Conservation (phyloP, 2,797 vertebrate genomes). For the Botia kubotai region DNA sequence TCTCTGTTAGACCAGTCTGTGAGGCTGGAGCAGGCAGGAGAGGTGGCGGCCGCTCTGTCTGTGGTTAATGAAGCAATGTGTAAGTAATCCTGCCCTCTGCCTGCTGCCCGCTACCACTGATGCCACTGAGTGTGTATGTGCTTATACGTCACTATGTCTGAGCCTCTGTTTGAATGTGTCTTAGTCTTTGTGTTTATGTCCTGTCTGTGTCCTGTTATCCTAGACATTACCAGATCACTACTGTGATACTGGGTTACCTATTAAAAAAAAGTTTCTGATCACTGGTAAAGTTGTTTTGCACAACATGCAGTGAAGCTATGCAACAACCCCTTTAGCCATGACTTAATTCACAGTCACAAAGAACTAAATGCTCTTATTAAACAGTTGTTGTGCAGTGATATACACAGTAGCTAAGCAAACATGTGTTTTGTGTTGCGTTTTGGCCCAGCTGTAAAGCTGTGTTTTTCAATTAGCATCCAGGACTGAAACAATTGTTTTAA, state of each 20-base stretch:
- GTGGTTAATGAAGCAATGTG: constrained; percentile 95
- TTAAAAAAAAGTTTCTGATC: neutral
- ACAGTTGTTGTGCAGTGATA: neutral
- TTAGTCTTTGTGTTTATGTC: constrained; percentile 10
- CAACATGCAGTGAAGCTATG: neutral
- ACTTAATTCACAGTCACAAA: neutral
- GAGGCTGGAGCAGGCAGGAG: constrained; percentile 93
- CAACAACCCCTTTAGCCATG: neutral
- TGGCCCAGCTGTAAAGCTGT: neutral
- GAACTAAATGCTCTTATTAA: neutral
- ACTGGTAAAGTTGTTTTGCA: neutral
- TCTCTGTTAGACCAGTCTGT: constrained; percentile 91
- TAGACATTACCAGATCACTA: neutral
- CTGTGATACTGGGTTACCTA: neutral
- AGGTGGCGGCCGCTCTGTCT: constrained; percentile 89
- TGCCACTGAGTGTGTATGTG: neutral
- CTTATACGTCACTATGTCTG: constrained; percentile 16
- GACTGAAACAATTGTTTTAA: neutral
- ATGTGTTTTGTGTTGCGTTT: neutral
- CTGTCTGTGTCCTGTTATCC: neutral
- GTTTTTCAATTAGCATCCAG: neutral
- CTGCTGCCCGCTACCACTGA: constrained; percentile 56
- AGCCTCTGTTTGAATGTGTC: neutral
- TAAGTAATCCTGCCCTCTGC: constrained; percentile 82
- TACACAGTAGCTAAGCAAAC: neutral